Percentiles rank a stretch among this genome's conserved stretches.
Conservation (phyloP, 2,888 invertebrate species). For the Azorinus chamasolen region DNA sequence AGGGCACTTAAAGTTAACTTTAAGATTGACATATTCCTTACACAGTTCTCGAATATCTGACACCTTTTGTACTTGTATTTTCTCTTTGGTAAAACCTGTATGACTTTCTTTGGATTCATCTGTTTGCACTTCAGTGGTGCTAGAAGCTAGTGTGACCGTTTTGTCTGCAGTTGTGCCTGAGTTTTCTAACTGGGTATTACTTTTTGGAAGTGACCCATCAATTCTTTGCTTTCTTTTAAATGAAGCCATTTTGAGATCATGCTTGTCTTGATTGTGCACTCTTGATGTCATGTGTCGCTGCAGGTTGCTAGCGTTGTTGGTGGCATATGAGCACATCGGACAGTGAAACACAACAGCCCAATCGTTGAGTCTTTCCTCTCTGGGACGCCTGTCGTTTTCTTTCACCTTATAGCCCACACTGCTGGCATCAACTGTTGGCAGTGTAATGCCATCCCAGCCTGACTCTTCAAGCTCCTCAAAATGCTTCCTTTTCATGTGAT, state of each 20-base stretch:
- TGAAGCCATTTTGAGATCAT: slow-evolving; percentile 25
- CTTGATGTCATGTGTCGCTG: slow-evolving; percentile 46
- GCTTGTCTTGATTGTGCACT: slow-evolving; percentile 36
- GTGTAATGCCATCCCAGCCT: slow-evolving; percentile 12
- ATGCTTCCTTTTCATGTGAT: slow-evolving; percentile 44
- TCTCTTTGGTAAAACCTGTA: slow-evolving; percentile 15
- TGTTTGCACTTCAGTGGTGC: background rate
- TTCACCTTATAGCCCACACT: slow-evolving; percentile 17
- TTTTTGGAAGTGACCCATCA: background rate
- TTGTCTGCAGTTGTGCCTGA: background rate
- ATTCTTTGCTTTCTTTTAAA: slow-evolving; percentile 21
- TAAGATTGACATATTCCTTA: slow-evolving; percentile 31
- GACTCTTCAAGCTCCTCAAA: slow-evolving; percentile 9
- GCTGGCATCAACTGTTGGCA: slow-evolving; percentile 32
- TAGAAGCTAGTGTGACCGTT: background rate
- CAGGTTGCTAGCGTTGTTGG: slow-evolving; percentile 35
- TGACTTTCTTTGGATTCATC: background rate
- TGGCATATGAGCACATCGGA: slow-evolving; percentile 42
- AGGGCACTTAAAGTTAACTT: slow-evolving; percentile 29
- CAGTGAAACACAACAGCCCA: slow-evolving; percentile 30
- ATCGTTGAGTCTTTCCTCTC: slow-evolving; percentile 20
- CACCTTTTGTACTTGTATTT: slow-evolving; percentile 11
- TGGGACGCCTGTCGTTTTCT: slow-evolving; percentile 30
- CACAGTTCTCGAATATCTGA: slow-evolving; percentile 23
- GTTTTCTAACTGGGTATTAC: background rate